Conservation (phyloP, 1,140 invertebrate genomes). For the Orchestia grillus region DNA sequence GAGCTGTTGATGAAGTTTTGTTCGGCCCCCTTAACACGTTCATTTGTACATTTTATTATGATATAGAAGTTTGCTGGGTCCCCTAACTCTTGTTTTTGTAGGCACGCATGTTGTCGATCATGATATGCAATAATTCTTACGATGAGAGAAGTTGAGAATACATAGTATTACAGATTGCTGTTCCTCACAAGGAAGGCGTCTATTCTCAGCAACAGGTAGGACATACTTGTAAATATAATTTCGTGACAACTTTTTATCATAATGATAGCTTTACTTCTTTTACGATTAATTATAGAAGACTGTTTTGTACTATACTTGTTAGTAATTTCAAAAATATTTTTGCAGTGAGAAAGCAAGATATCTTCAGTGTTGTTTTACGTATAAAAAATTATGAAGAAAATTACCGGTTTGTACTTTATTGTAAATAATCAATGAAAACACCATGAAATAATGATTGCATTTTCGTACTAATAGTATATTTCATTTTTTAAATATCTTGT, state of each 20-base stretch:
- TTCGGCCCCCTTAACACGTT: not conserved
- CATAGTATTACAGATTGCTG: not conserved
- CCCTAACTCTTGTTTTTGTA: not conserved
- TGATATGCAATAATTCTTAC: not conserved
- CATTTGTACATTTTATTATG: conserved; percentile 8
- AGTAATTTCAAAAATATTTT: not conserved
- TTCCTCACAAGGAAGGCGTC: not conserved
- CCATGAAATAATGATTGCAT: not conserved
- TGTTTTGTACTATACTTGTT: conserved; percentile 36
- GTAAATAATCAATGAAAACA: not conserved
- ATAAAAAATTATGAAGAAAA: not conserved
- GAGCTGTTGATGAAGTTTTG: not conserved
- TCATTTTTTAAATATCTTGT: not conserved
- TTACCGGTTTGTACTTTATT: not conserved
- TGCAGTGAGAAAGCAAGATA: not conserved
- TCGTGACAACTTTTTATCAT: not conserved
- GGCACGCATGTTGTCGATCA: not conserved
- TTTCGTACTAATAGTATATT: not conserved
- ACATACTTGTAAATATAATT: not conserved
- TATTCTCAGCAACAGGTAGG: not conserved
- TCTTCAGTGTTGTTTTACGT: not conserved
- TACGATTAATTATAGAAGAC: not conserved
- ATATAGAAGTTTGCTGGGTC: not conserved
- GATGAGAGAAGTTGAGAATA: not conserved
- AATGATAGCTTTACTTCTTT: conserved; percentile 31